A percentile compares a stretch with the other conserved stretches of the same genome.
These are phyloP conservation scores for Drosophila nebulosa DNA, from an alignment of 1,140 invertebrate genomes.

Conservation along the genomic window DNA sequence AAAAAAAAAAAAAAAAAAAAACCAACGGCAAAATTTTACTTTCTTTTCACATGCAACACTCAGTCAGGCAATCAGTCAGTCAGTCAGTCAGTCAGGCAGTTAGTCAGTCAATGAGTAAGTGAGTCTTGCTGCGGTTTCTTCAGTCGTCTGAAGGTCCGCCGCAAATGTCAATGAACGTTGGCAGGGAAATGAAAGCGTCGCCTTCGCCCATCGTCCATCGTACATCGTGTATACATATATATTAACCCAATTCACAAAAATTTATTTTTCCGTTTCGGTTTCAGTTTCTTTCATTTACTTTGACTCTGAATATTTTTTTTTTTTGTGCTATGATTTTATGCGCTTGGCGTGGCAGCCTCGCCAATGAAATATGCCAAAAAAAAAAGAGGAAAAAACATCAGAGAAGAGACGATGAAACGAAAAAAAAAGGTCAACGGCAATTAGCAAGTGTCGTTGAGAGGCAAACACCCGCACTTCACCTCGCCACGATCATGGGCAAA, in stretches of 20 bases:
- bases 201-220: neutral
- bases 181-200: neutral
- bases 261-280: conserved; percentile 34
- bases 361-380: conserved; percentile 58
- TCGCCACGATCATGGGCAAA: conserved; percentile 18
- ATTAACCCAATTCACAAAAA: conserved; percentile 61
- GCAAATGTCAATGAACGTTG: neutral
- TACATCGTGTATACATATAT: conserved; percentile 12
- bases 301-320: conserved; percentile 17
- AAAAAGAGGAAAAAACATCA: neutral
- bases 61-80: neutral
- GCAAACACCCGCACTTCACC: conserved; percentile 57
- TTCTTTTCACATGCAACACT: conserved; percentile 69
- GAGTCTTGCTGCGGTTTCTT: neutral
- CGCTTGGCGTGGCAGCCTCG: conserved; percentile 52
- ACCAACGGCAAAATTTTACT: conserved; percentile 55
- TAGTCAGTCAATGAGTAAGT: neutral
- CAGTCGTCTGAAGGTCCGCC: neutral
- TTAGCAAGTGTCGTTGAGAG: conserved; percentile 71
- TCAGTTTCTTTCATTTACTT: conserved; percentile 29
- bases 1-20: conserved; percentile 6
- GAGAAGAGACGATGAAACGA: neutral
- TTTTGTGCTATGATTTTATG: conserved; percentile 44
- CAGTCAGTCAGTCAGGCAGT: too few species aligned
- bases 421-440: conserved; percentile 70